phyloP scores from a whole-genome alignment of 2,888 invertebrate species.

The Tridacna gigas region DNA sequence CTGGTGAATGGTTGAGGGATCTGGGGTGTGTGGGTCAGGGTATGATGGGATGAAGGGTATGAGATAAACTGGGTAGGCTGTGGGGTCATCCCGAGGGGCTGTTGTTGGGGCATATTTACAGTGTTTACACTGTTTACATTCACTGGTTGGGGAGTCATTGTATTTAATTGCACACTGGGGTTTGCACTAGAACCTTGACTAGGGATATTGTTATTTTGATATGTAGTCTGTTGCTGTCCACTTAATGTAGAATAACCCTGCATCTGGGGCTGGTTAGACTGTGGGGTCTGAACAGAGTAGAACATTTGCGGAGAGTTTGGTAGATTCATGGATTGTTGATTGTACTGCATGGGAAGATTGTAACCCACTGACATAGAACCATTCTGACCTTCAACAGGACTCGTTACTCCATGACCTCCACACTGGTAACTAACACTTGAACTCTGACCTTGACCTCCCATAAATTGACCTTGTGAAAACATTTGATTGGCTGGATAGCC shows the following conservation, averaged over 20 bases:
- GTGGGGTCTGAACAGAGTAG: conserved; percentile 54
- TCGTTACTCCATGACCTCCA: conserved; percentile 47
- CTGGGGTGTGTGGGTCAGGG: conserved; percentile 53
- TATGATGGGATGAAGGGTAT: conserved; percentile 67
- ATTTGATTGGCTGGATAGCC: conserved; percentile 55
- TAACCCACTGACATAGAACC: conserved; percentile 30
- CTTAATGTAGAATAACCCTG: conserved; percentile 45
- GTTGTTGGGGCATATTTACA: conserved; percentile 47
- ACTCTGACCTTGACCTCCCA: conserved; percentile 41
- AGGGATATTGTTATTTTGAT: conserved; percentile 55
- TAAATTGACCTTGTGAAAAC: conserved; percentile 55
- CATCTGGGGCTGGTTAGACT: conserved; percentile 47
- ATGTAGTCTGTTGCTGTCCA: conserved; percentile 54
- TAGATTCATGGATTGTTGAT: conserved; percentile 44
- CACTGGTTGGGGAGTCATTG: conserved; percentile 45
- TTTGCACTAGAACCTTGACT: conserved; percentile 55
- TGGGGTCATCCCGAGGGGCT: conserved; percentile 10
- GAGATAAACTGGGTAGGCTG: conserved; percentile 66
- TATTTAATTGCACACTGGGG: conserved; percentile 57
- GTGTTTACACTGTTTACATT: conserved; percentile 50
- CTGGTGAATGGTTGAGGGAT: conserved; percentile 60
- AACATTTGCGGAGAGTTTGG: conserved; percentile 58
- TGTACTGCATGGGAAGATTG: conserved; percentile 44
- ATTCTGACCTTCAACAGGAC: conserved; percentile 43
- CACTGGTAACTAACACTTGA: conserved; percentile 38